phyloP scores from a whole-genome alignment of 1,140 invertebrate genomes.

The Uloborus diversus region DNA sequence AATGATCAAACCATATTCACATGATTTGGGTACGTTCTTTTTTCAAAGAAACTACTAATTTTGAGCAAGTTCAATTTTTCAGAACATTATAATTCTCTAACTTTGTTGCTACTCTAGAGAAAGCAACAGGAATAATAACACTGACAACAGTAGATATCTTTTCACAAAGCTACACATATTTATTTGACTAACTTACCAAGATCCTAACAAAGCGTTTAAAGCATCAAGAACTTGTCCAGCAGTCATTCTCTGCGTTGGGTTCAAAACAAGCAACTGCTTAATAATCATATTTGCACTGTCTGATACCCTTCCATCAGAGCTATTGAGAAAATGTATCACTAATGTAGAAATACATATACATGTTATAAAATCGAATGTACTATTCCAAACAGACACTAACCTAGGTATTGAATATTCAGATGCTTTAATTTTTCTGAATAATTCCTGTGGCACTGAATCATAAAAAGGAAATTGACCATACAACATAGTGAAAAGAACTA shows the following conservation, averaged over 20 bases:
- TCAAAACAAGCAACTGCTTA: slow-evolving; percentile 70
- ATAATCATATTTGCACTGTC: slow-evolving; percentile 71
- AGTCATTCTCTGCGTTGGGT: slow-evolving; percentile 71
- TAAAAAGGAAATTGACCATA: slow-evolving; percentile 90
- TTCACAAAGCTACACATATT: background rate
- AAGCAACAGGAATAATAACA: background rate
- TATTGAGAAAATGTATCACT: slow-evolving; percentile 19
- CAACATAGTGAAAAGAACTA: slow-evolving; percentile 84
- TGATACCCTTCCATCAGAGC: slow-evolving; percentile 66
- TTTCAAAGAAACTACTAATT: too few species aligned
- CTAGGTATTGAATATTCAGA: slow-evolving; percentile 74
- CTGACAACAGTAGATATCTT: background rate
- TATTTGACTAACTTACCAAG: slow-evolving; percentile 62
- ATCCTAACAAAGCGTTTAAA: slow-evolving; percentile 68
- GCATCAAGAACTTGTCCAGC: slow-evolving; percentile 71
- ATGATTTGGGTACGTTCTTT: too few species aligned
- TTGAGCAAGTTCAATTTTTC: too few species aligned
- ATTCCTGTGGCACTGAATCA: slow-evolving; percentile 77
- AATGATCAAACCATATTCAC: too few species aligned
- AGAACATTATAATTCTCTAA: background rate
- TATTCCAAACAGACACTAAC: slow-evolving; percentile 63
- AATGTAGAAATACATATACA: slow-evolving; percentile 9
- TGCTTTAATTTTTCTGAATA: slow-evolving; percentile 82
- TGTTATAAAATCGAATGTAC: background rate
- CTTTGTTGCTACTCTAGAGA: background rate